phyloP scores from a whole-genome alignment of 2,797 vertebrate genomes.

The Acrossocheilus wenchowensis region DNA sequence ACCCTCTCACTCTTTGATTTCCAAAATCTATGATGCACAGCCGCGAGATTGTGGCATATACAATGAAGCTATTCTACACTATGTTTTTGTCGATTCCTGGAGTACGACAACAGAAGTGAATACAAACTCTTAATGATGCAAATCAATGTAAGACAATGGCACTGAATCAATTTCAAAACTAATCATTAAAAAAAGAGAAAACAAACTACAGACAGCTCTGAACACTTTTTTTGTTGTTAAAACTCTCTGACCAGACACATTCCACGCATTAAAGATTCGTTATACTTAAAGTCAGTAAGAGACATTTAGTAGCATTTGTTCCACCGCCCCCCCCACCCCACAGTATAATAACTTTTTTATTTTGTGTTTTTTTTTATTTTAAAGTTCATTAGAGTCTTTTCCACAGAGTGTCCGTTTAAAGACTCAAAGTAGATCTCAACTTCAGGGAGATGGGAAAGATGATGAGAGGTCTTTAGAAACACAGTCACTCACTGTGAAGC shows the following conservation, averaged over 20 bases:
- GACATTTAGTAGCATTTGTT: conserved; percentile 85
- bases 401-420: conserved; percentile 76
- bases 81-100: conserved; percentile 59
- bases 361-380: conserved; percentile 61
- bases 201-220: conserved; percentile 82
- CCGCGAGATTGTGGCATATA: conserved; percentile 56
- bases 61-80: conserved; percentile 62
- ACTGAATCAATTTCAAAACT: conserved; percentile 85
- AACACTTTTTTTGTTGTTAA: conserved; percentile 75
- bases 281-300: conserved; percentile 85
- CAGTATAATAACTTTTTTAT: conserved; percentile 64
- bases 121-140: conserved; percentile 77
- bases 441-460: conserved; percentile 86
- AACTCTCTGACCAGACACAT: conserved; percentile 89
- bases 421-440: conserved; percentile 72
- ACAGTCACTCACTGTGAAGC: conserved; percentile 88
- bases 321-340: conserved; percentile 48
- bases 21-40: conserved; percentile 57
- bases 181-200: conserved; percentile 80
- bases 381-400: conserved; percentile 58
- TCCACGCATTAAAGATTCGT: conserved; percentile 89
- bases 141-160: conserved; percentile 86
- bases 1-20: conserved; percentile 42
- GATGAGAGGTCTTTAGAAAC: conserved; percentile 85
- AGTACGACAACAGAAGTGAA: conserved; percentile 72